phyloP scores from a whole-genome alignment of 2,888 invertebrate species.

The Pseudolycoriella hygida region DNA sequence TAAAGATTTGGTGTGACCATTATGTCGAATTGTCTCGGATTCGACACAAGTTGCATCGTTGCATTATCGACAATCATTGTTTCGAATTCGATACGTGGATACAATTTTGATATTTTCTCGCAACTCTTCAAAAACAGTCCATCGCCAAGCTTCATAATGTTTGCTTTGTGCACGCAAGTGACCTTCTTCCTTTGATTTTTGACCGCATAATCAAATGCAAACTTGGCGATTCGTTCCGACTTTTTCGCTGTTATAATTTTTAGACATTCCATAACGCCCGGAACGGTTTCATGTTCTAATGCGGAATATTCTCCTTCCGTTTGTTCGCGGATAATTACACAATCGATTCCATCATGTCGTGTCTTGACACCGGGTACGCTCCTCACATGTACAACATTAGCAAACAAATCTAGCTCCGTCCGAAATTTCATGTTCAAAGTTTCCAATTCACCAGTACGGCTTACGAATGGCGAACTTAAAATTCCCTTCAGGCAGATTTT shows the following conservation, averaged over 20 bases:
- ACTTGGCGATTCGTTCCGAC: slow-evolving; percentile 92
- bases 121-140: slow-evolving; percentile 85
- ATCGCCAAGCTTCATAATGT: slow-evolving; percentile 98
- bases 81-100: slow-evolving; percentile 87
- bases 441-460: slow-evolving; percentile 72
- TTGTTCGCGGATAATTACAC: slow-evolving; percentile 93
- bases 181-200: slow-evolving; percentile 89
- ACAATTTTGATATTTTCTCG: slow-evolving; percentile 71
- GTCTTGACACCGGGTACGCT: slow-evolving; percentile 80
- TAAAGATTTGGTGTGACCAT: slow-evolving; percentile 97
- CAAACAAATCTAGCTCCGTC: slow-evolving; percentile 64
- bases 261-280: slow-evolving; percentile 86
- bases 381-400: slow-evolving; percentile 91
- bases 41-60: slow-evolving; percentile 97
- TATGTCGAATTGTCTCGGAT: slow-evolving; percentile 93
- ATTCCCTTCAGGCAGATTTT: slow-evolving; percentile 75
- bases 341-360: slow-evolving; percentile 79
- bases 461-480: slow-evolving; percentile 74
- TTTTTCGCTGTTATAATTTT: slow-evolving; percentile 91
- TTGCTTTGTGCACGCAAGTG: slow-evolving; percentile 98
- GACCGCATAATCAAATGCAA: slow-evolving; percentile 96
- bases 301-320: slow-evolving; percentile 99
- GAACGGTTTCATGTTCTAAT: slow-evolving; percentile 82
- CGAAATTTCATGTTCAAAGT: slow-evolving; percentile 88
- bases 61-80: slow-evolving; percentile 99